Percentiles rank a stretch among this genome's conserved stretches.
phyloP scores from a whole-genome alignment of 2,888 invertebrate species.

The Caenorhabditis doughertyi region DNA sequence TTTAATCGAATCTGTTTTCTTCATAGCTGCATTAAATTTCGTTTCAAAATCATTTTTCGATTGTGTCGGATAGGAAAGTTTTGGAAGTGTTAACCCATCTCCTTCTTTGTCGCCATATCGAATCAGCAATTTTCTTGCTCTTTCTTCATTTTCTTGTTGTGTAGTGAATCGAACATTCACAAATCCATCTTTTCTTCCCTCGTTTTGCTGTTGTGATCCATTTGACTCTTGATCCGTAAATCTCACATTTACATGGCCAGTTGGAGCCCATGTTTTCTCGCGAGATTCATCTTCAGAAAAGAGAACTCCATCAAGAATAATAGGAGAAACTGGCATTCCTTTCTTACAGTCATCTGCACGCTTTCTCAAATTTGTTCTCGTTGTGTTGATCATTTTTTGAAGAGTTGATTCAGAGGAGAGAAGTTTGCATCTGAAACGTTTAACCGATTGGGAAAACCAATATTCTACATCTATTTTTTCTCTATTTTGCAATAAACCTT shows the following conservation, averaged over 20 bases:
- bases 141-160: constrained; percentile 56
- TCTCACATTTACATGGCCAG: constrained; percentile 67
- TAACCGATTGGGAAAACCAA: background rate
- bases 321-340: constrained; percentile 40
- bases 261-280: constrained; percentile 67
- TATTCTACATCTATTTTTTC: background rate
- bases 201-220: constrained; percentile 7
- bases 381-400: constrained; percentile 64
- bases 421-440: constrained; percentile 69
- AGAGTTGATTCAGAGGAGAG: constrained; percentile 62
- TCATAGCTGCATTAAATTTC: constrained; percentile 68
- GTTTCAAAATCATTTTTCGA: constrained; percentile 50
- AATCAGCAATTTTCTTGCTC: constrained; percentile 45
- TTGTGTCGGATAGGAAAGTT: constrained; percentile 40
- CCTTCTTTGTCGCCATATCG: constrained; percentile 54
- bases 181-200: constrained; percentile 35
- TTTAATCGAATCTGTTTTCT: constrained; percentile 64
- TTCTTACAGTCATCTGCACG: constrained; percentile 70
- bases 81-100: constrained; percentile 49
- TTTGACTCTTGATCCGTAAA: constrained; percentile 59
- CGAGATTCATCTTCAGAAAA: constrained; percentile 44
- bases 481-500: background rate
- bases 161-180: constrained; percentile 68
- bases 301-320: constrained; percentile 29
- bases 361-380: constrained; percentile 60